Conservation (phyloP, 92 coral and sea anemone genomes). For the Palythoa grandis region DNA sequence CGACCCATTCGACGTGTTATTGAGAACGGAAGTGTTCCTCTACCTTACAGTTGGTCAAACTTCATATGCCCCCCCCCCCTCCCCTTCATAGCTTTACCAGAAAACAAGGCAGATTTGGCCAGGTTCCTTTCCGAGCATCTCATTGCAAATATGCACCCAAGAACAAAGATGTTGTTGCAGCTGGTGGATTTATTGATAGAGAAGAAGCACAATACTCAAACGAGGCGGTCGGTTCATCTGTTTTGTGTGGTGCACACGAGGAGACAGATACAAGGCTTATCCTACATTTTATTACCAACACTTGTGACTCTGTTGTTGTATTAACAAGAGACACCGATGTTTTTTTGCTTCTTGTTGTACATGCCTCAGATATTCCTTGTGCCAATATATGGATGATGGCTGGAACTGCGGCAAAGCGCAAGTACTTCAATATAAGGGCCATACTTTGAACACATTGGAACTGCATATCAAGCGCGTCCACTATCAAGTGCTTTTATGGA, state of each 20-base stretch:
- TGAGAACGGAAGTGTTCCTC: constrained; percentile 59
- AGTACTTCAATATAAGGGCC: constrained; percentile 60
- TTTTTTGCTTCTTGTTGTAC: constrained; percentile 61
- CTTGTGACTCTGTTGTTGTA: constrained; percentile 49
- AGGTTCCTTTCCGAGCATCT: constrained; percentile 54
- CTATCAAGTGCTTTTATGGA: constrained; percentile 53
- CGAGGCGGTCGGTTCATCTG: constrained; percentile 38
- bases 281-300: constrained; percentile 49
- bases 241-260: constrained; percentile 48
- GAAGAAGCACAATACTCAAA: constrained; percentile 56
- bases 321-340: constrained; percentile 65
- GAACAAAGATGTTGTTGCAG: constrained; percentile 58
- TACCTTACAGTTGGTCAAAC: constrained; percentile 66
- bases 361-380: constrained; percentile 50
- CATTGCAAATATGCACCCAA: constrained; percentile 55
- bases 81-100: constrained; percentile 63
- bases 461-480: constrained; percentile 47
- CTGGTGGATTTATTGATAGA: constrained; percentile 58
- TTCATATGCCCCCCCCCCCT: too few species aligned
- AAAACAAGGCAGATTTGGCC: constrained; percentile 76
- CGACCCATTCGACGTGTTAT: constrained; percentile 32
- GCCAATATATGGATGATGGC: constrained; percentile 63
- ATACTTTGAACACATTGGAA: constrained; percentile 44
- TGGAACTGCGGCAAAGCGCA: constrained; percentile 63
- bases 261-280: constrained; percentile 62